Percentiles rank a stretch among this genome's conserved stretches.
Evolutionary conservation across 2,888 invertebrate species (phyloP).

Genomic region (Caenorhabditis doughertyi): DNA sequence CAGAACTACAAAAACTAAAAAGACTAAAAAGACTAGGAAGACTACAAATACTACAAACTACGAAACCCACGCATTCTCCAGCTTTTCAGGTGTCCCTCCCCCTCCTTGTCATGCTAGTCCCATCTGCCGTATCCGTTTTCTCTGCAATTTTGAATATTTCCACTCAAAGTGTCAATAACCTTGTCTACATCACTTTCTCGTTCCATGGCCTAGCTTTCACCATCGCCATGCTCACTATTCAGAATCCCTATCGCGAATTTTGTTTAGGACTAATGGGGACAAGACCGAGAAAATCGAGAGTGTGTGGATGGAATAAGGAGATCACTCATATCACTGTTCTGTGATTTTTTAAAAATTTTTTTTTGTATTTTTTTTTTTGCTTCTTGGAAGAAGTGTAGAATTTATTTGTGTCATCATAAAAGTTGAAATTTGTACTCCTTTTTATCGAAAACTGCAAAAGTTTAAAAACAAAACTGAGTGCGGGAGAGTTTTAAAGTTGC

Average conservation of each 20-base stretch:
- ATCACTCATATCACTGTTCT: too few species aligned
- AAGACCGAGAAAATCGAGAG: too few species aligned
- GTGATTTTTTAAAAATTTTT: too few species aligned
- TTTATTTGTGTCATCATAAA: too few species aligned
- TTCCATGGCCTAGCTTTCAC: neutral
- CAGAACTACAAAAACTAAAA: conserved; percentile 11
- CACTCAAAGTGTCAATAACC: conserved; percentile 3
- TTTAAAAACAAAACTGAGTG: too few species aligned
- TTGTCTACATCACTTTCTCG: neutral
- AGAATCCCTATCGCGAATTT: neutral
- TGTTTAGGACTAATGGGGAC: neutral
- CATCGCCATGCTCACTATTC: neutral
- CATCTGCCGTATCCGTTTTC: neutral
- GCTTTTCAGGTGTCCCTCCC: neutral
- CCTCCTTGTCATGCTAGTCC: neutral
- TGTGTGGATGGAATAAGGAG: too few species aligned
- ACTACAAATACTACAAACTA: conserved; percentile 3
- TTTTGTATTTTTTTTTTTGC: too few species aligned
- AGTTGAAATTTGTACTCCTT: too few species aligned
- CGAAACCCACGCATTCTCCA: neutral
- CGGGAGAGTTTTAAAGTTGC: too few species aligned
- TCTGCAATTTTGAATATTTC: neutral
- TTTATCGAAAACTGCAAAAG: too few species aligned
- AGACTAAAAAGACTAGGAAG: conserved; percentile 1
- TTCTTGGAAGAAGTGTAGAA: too few species aligned